A percentile compares a stretch with the other conserved stretches of the same genome.
Conservation (phyloP, 2,888 invertebrate genomes). For the Yponomeuta plumbellus region DNA sequence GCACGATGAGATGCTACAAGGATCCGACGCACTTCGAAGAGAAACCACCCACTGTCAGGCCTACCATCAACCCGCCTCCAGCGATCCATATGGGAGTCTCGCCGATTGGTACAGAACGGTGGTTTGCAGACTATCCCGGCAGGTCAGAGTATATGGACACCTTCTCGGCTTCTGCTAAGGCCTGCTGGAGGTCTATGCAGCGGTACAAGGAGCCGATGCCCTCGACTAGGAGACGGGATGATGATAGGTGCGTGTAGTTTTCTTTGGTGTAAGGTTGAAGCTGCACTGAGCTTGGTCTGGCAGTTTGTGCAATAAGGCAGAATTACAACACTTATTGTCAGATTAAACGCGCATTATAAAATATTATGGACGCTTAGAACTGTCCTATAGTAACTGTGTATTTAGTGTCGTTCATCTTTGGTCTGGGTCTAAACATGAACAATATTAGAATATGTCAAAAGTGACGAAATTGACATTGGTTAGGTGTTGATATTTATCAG, state of each 20-base stretch:
- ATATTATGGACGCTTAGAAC: no score
- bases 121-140: slow-evolving; percentile 75
- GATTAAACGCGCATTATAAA: no score
- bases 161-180: slow-evolving; percentile 76
- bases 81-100: slow-evolving; percentile 52
- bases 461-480: no score
- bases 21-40: slow-evolving; percentile 78
- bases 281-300: no score
- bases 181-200: slow-evolving; percentile 77
- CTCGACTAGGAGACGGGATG: slow-evolving; percentile 76
- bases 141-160: slow-evolving; percentile 79
- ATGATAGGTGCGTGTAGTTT: slow-evolving; percentile 43
- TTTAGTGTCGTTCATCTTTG: no score
- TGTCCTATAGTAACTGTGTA: no score
- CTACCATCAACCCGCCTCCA: slow-evolving; percentile 72
- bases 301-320: no score
- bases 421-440: no score
- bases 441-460: no score
- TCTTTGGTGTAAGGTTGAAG: no score
- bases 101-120: slow-evolving; percentile 69
- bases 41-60: slow-evolving; percentile 69
- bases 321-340: no score
- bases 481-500: no score
- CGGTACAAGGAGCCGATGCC: slow-evolving; percentile 79
- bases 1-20: slow-evolving; percentile 76